Conservation (phyloP, 2,888 invertebrate genomes). For the Allolobophora icterica region DNA sequence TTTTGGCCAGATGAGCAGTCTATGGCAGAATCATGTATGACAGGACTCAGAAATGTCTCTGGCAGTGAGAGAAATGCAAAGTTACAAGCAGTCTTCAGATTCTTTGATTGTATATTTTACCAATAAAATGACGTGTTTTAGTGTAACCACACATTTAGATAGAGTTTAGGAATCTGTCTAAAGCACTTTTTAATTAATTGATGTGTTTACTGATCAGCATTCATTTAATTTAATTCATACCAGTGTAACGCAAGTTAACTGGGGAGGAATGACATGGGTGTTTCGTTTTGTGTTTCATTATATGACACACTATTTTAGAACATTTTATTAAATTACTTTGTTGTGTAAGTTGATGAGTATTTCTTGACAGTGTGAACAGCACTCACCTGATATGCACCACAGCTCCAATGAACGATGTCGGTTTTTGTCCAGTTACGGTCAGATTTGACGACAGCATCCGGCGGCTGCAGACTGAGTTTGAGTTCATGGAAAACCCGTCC, state of each 20-base stretch:
- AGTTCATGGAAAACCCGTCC: conserved; percentile 88
- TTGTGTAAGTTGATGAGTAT: neutral
- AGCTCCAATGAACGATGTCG: conserved; percentile 51
- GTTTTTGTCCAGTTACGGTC: conserved; percentile 69
- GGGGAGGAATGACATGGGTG: neutral
- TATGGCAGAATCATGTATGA: neutral
- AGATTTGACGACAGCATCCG: conserved; percentile 72
- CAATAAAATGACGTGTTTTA: neutral
- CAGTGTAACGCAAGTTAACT: neutral
- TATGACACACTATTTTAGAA: neutral
- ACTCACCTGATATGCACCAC: conserved; percentile 39
- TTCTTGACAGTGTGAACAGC: conserved; percentile 33
- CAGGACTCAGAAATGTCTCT: neutral
- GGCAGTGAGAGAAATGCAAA: neutral
- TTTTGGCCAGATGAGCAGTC: neutral
- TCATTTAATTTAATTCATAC: neutral
- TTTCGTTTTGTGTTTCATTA: neutral
- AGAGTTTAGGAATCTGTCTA: neutral
- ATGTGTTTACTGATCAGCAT: neutral
- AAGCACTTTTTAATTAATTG: neutral
- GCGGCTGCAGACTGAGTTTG: conserved; percentile 25
- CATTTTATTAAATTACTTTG: neutral
- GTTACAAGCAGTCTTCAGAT: neutral
- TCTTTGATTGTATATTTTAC: neutral
- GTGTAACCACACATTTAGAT: neutral